Conservation (phyloP, 2,888 invertebrate genomes). For the Copidosoma aretas region DNA sequence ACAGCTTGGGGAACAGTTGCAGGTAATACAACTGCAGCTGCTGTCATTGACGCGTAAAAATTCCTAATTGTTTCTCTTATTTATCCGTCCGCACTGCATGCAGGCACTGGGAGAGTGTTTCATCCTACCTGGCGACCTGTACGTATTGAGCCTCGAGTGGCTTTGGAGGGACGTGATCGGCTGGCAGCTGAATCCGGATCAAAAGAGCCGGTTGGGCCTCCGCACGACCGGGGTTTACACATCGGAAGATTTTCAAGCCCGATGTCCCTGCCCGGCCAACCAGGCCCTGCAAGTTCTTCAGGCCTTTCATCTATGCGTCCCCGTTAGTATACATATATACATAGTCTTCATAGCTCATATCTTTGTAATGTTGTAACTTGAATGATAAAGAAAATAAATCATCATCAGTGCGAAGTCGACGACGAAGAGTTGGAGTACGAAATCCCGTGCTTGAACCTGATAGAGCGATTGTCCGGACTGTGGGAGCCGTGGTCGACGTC, state of each 20-base stretch:
- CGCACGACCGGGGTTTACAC: constrained; percentile 75
- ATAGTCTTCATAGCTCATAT: too few relatives aligned
- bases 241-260: constrained; percentile 75
- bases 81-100: too few relatives aligned
- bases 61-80: too few relatives aligned
- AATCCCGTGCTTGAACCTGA: constrained; percentile 75
- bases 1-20: constrained; percentile 57
- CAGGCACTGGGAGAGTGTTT: constrained; percentile 68
- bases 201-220: constrained; percentile 61
- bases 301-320: constrained; percentile 74
- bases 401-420: constrained; percentile 72
- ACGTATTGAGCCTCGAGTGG: constrained; percentile 74
- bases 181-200: constrained; percentile 69
- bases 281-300: constrained; percentile 74
- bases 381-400: too few relatives aligned
- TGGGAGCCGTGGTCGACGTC: constrained; percentile 70
- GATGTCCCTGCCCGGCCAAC: constrained; percentile 73
- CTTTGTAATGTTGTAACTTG: too few relatives aligned
- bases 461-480: constrained; percentile 71
- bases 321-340: constrained; percentile 61
- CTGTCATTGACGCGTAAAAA: neutral
- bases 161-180: constrained; percentile 73
- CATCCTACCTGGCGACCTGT: constrained; percentile 66
- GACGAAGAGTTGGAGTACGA: constrained; percentile 75
- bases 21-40: constrained; percentile 53